Conservation (phyloP, 2,797 vertebrate genomes). For the Apodemus agrarius region DNA sequence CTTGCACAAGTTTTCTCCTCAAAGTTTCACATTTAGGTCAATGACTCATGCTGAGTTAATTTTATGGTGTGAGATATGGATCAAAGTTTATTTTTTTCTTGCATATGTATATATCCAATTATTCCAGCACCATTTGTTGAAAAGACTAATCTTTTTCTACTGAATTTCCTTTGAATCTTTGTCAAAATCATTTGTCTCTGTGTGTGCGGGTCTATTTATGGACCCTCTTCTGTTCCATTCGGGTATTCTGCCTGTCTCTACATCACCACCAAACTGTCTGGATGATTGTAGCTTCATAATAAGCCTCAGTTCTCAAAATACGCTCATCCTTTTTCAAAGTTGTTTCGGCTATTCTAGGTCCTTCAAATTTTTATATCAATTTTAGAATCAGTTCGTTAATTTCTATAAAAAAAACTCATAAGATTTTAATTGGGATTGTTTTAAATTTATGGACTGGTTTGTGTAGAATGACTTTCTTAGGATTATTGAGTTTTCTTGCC, state of each 20-base stretch:
- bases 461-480: not conserved
- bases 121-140: constrained; percentile 74
- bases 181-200: constrained; percentile 71
- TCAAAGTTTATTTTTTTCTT: constrained; percentile 74
- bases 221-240: constrained; percentile 54
- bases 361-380: constrained; percentile 63
- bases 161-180: constrained; percentile 75
- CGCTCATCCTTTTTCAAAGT: constrained; percentile 41
- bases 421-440: constrained; percentile 66
- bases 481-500: constrained; percentile 8
- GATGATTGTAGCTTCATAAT: constrained; percentile 61
- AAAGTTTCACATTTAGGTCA: constrained; percentile 73
- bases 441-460: constrained; percentile 51
- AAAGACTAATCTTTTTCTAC: constrained; percentile 71
- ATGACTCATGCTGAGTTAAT: constrained; percentile 71
- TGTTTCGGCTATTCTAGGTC: constrained; percentile 50
- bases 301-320: constrained; percentile 46
- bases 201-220: constrained; percentile 50
- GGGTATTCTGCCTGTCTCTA: constrained; percentile 64
- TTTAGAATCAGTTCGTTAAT: constrained; percentile 64
- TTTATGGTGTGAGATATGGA: constrained; percentile 65
- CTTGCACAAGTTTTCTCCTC: constrained; percentile 59
- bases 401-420: constrained; percentile 49
- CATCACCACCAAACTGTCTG: constrained; percentile 53
- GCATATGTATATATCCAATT: constrained; percentile 67